Conservation (phyloP, 2,113 vertebrate species). For the Grammomys surdaster region DNA sequence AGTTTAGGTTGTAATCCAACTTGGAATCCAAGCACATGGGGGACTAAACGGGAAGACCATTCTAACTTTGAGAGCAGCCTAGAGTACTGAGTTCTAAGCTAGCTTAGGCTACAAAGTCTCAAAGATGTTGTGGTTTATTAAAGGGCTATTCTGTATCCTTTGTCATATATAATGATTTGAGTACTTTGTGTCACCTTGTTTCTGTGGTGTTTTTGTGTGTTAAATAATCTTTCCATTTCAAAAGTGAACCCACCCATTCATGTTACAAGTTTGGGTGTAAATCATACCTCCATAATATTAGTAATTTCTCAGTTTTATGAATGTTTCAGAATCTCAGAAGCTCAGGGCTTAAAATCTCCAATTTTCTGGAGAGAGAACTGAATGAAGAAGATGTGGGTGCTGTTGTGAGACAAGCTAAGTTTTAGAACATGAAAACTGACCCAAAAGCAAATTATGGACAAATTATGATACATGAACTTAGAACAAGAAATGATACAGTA, state of each 20-base stretch:
- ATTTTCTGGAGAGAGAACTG: slow-evolving; percentile 79
- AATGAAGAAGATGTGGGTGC: slow-evolving; percentile 73
- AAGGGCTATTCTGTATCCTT: not conserved
- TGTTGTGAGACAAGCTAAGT: slow-evolving; percentile 74
- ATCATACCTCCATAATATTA: not conserved
- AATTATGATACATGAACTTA: not conserved
- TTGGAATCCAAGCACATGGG: not conserved
- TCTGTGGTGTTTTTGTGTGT: not conserved
- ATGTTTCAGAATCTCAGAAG: slow-evolving; percentile 75
- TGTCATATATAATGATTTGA: not conserved
- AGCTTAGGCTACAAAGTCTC: not conserved
- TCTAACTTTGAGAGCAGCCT: not conserved
- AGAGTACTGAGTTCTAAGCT: not conserved
- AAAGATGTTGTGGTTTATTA: not conserved
- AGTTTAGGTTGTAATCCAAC: not conserved
- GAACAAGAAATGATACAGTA: not conserved
- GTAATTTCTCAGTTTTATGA: not conserved
- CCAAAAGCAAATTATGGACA: slow-evolving; percentile 70
- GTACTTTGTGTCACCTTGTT: not conserved
- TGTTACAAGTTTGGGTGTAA: not conserved
- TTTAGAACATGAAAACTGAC: slow-evolving; percentile 79
- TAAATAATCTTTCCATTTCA: not conserved
- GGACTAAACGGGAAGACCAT: no score
- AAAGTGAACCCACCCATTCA: slow-evolving; percentile 49
- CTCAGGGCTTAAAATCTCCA: slow-evolving; percentile 76